phyloP scores from a whole-genome alignment of 30 jellyfish, hydroid and myxozoan species.

The Aurelia sp. region DNA sequence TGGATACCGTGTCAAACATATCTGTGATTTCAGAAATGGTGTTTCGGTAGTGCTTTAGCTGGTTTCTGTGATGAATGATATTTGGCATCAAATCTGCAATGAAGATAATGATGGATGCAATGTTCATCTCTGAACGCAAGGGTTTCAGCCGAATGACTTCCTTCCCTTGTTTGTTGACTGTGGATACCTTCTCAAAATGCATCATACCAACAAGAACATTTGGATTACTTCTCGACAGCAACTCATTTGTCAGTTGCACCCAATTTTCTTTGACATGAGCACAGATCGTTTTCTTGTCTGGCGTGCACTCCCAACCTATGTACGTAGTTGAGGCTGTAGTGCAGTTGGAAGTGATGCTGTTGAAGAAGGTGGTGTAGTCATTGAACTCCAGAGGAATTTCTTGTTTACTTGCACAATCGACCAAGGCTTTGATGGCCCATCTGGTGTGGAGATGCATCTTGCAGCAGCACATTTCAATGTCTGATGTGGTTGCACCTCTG shows the following conservation, averaged over 20 bases:
- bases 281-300: constrained; percentile 28
- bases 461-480: constrained; percentile 54
- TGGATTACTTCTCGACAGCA: constrained; percentile 12
- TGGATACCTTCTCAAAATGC: constrained; percentile 23
- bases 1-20: constrained; percentile 24
- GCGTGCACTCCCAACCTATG: constrained; percentile 42
- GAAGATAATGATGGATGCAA: constrained; percentile 21
- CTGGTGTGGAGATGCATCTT: constrained; percentile 61
- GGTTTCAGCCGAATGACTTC: constrained; percentile 33
- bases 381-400: constrained; percentile 1
- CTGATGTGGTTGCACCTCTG: constrained; percentile 47
- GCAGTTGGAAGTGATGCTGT: constrained; percentile 6
- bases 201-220: constrained; percentile 26
- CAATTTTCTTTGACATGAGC: constrained; percentile 25
- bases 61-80: constrained; percentile 51
- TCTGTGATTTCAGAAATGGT: constrained; percentile 19
- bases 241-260: neutral
- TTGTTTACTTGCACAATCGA: constrained; percentile 40
- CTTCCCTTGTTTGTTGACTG: constrained; percentile 27
- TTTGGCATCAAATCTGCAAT: constrained; percentile 20
- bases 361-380: constrained; percentile 12
- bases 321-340: constrained; percentile 16
- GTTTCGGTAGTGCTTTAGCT: constrained; percentile 39
- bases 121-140: constrained; percentile 14
- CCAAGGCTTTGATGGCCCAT: constrained; percentile 48